Base-by-base conservation (phyloP, 2,797 vertebrate species). In the Centroberyx gerrardi region DNA sequence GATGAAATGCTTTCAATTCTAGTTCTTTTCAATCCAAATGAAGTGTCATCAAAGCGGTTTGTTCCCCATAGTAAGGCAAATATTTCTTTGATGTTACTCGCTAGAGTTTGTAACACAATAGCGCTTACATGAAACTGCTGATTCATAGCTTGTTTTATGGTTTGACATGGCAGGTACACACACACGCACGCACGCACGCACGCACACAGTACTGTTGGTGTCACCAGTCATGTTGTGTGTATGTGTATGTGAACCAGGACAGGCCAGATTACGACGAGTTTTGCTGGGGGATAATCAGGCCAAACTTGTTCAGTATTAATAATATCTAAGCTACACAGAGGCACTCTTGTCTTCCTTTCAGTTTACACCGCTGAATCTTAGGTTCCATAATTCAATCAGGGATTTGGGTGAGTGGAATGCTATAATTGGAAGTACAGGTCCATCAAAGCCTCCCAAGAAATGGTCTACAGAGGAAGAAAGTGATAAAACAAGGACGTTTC, bases 341-440 rank as follows among this genome's bases (percentile, higher is more conserved):
- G 42, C 44, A 52, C 62, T 76, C 81, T 84, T 86, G 72, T 89
- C 65, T 38, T 62, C 54, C 28, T 15, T 31, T 80, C 31, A 52
- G 48, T 81, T 86, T 52, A 74, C 72, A 78, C 60, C 42, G 18
- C 17, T 48, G 56, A 42, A 17, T 55, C 49, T 48, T 65, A 36
- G 27, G 13, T 68, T 88, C 52, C 65, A 52, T 84, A 78, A 83
- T 84, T 82, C 58, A 48, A 18, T 82, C 68, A 33, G 68, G 13
- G 66, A 74, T 82, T 86, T 81, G 55, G 29, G 51, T 59, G 33
- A 71, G 54, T 80, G 72, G 51, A 76, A 78, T 80, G 78, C 70
- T 46, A 46, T 79, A 83, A 84, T 78, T 82, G 52, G 54, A 53
- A 12, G 31, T 70, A 18, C 38, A 69, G 51, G 68, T 82, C 76